phyloP scores from a whole-genome alignment of 2,888 invertebrate genomes.

The Caenorhabditis wallacei region DNA sequence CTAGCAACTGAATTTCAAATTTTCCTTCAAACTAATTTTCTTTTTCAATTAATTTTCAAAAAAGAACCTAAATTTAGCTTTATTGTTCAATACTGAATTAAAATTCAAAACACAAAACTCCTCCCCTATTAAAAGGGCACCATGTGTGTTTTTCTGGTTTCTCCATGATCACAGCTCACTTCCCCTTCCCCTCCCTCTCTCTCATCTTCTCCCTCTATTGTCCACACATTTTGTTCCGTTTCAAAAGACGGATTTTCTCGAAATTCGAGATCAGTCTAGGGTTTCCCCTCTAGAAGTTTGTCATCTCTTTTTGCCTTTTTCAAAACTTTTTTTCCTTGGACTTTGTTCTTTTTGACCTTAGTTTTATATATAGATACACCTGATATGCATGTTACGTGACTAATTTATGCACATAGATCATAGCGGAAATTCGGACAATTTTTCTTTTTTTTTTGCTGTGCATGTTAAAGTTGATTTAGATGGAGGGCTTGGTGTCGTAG shows the following conservation, averaged over 20 bases:
- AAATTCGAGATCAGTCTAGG: background rate
- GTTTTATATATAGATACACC: too few species aligned
- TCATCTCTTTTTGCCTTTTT: background rate
- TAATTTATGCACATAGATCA: constrained; percentile 36
- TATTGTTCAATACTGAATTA: too few species aligned
- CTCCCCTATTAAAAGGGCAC: too few species aligned
- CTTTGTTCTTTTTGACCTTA: too few species aligned
- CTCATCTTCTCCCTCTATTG: too few species aligned
- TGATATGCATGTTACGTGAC: constrained; percentile 19
- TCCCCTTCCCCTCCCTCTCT: background rate
- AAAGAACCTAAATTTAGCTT: too few species aligned
- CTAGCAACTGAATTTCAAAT: too few species aligned
- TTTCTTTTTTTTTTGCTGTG: background rate
- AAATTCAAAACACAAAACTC: too few species aligned
- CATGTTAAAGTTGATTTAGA: constrained; percentile 4
- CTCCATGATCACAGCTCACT: background rate
- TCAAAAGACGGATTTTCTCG: background rate
- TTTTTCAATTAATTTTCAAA: too few species aligned
- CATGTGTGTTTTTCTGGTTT: too few species aligned
- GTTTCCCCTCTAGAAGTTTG: background rate
- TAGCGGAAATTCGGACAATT: background rate
- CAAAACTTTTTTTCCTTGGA: background rate
- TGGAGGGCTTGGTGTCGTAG: background rate
- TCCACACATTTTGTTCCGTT: background rate
- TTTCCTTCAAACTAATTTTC: too few species aligned